Conservation (phyloP, 2,797 vertebrate genomes). For the Distichodus sexfasciatus region DNA sequence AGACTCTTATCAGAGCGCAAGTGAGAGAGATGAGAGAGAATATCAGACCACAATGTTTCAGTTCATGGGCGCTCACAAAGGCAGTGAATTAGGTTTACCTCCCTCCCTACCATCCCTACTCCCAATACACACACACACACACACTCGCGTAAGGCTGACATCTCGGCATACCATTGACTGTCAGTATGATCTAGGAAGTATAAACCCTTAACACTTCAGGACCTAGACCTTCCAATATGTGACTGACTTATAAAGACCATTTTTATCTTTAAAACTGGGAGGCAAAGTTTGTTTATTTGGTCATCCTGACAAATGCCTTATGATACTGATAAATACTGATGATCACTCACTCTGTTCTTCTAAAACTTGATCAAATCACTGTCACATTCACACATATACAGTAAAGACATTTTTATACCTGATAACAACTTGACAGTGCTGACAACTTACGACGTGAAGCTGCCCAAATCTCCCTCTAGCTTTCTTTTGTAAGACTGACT, state of each 20-base stretch:
- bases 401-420: no score
- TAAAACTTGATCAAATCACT: no score
- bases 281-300: background rate
- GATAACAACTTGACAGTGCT: background rate
- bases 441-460: constrained; percentile 4
- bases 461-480: background rate
- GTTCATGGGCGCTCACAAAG: background rate
- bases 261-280: background rate
- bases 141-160: background rate
- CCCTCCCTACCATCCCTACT: no score
- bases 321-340: no score
- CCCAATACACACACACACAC: constrained; percentile 7
- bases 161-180: constrained; percentile 11
- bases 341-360: no score
- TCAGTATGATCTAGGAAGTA: background rate
- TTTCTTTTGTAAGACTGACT: background rate
- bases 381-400: no score
- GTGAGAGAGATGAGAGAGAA: constrained; percentile 38
- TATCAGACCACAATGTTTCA: constrained; percentile 30
- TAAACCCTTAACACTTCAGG: constrained; percentile 2
- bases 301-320: background rate
- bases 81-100: constrained; percentile 7
- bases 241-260: background rate
- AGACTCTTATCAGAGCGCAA: constrained; percentile 10
- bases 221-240: background rate